These are phyloP conservation scores for Oncorhynchus masou DNA, from an alignment of 2,113 vertebrate species.

Conservation along the genomic window DNA sequence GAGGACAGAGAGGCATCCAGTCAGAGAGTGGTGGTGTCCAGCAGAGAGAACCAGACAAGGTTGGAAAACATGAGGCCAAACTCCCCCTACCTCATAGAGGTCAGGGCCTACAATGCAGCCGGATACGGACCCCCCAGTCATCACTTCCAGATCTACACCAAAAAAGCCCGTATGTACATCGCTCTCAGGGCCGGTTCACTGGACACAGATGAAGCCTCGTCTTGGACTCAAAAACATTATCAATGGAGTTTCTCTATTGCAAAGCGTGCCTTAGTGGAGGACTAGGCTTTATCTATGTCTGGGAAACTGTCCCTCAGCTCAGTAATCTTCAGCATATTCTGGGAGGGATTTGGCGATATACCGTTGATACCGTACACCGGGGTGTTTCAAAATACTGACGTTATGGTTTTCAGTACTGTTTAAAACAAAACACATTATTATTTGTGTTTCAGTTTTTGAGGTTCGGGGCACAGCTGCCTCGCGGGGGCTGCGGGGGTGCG, in stretches of 20 bases:
- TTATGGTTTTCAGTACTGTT: no score
- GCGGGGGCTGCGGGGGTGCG: no score
- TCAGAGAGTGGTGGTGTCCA: conserved; percentile 76
- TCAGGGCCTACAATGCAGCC: conserved; percentile 88
- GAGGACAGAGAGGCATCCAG: conserved; percentile 83
- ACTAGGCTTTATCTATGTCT: not conserved
- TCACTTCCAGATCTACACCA: conserved; percentile 76
- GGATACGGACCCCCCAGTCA: conserved; percentile 85
- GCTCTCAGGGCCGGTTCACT: no score
- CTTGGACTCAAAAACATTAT: no score
- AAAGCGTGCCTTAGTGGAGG: not conserved
- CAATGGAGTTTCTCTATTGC: no score
- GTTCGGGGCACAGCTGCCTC: no score
- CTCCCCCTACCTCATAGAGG: conserved; percentile 83
- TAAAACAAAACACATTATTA: no score
- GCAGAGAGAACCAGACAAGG: conserved; percentile 82
- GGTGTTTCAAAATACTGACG: no score
- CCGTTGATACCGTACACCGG: no score
- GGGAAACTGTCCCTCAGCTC: not conserved
- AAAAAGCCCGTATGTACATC: conserved; percentile 86
- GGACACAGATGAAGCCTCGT: no score
- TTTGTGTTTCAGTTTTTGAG: no score
- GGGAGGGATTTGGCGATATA: no score
- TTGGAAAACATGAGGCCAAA: conserved; percentile 85
- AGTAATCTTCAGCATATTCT: not conserved